Conservation (phyloP, 1,140 invertebrate genomes). For the Drosophila takahashii region DNA sequence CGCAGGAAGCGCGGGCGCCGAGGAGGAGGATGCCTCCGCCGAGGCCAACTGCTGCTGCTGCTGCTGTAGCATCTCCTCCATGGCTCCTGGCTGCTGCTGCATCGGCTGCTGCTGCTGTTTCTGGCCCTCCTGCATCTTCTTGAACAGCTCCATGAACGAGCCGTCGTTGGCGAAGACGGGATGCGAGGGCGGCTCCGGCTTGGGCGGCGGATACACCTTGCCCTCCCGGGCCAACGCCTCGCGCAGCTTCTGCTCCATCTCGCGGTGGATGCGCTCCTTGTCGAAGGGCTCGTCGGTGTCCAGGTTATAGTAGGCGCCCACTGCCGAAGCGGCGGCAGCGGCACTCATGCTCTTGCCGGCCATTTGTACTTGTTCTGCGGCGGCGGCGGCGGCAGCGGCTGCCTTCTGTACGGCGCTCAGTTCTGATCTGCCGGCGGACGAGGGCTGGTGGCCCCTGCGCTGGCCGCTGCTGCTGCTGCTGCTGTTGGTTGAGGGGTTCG, state of each 20-base stretch:
- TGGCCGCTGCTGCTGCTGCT: constrained; percentile 29
- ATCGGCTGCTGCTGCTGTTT: constrained; percentile 73
- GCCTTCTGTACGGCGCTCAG: constrained; percentile 15
- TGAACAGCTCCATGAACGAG: constrained; percentile 95
- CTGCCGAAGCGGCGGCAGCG: constrained; percentile 50
- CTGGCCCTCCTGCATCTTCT: constrained; percentile 93
- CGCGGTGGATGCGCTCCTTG: constrained; percentile 81
- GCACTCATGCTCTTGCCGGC: constrained; percentile 25
- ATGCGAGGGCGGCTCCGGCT: constrained; percentile 78
- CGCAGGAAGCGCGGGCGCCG: constrained; percentile 52
- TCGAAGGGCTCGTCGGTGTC: constrained; percentile 79
- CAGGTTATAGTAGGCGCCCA: constrained; percentile 74
- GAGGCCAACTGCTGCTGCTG: constrained; percentile 38
- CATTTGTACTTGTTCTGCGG: constrained; percentile 7
- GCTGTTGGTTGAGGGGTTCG: constrained; percentile 3
- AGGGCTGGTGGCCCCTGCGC: constrained; percentile 1
- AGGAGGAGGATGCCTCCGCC: not conserved
- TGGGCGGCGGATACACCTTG: constrained; percentile 83
- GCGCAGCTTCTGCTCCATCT: constrained; percentile 82
- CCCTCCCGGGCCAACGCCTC: constrained; percentile 77
- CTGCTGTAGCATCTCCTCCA: constrained; percentile 21
- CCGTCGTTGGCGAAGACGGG: constrained; percentile 92
- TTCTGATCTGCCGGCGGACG: constrained; percentile 9
- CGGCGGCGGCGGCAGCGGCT: not conserved
- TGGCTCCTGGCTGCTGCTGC: constrained; percentile 1